Conservation (phyloP, 2,113 vertebrate species). For the Noctilio leporinus region DNA sequence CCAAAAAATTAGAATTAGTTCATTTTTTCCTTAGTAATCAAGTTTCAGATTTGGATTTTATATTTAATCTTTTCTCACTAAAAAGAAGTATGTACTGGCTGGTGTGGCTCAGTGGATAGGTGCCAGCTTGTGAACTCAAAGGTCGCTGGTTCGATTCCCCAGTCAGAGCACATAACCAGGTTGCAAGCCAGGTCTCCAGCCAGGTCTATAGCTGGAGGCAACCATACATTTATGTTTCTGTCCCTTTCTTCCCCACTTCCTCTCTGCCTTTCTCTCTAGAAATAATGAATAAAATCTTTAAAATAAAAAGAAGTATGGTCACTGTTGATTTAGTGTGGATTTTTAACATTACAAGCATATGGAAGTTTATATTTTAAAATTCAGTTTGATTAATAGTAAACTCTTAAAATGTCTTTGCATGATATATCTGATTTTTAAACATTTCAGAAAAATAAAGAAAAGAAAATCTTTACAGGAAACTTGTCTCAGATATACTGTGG, state of each 20-base stretch:
- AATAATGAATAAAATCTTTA: no score
- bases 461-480: conserved; percentile 6
- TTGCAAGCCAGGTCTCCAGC: no score
- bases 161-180: no score
- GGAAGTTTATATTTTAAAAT: conserved; percentile 16
- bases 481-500: neutral
- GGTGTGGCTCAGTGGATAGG: no score
- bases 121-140: no score
- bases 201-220: no score
- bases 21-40: conserved; percentile 30
- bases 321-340: neutral
- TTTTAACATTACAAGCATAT: neutral
- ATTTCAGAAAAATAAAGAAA: conserved; percentile 3
- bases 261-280: no score
- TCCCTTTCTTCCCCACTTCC: no score
- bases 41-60: conserved; percentile 2
- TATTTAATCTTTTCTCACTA: conserved; percentile 50
- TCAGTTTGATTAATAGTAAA: conserved; percentile 38
- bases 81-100: conserved; percentile 3
- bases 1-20: neutral
- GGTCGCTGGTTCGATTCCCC: no score
- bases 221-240: no score
- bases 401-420: conserved; percentile 44
- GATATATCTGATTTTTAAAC: conserved; percentile 36
- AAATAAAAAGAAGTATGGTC: conserved; percentile 4